Evolutionary conservation across 2,797 vertebrate genomes (phyloP).

Genomic region (Enteromius trimaculatus): DNA sequence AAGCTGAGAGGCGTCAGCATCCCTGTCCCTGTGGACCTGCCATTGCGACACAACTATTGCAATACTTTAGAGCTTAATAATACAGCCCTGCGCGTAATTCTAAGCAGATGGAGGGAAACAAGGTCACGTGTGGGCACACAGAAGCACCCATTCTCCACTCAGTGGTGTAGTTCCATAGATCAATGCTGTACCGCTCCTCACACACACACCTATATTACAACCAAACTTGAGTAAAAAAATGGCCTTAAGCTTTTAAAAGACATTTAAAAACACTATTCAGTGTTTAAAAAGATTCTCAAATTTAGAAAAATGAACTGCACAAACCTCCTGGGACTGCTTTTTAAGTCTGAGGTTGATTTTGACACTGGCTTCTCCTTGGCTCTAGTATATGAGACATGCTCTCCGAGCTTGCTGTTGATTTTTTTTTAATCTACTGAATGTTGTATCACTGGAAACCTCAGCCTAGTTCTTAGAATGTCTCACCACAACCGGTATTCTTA

Average conservation of each 20-base stretch:
- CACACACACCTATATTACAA: constrained; percentile 1
- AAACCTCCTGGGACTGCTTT: neutral
- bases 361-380: constrained; percentile 29
- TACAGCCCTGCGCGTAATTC: neutral
- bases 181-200: neutral
- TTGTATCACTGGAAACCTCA: constrained; percentile 66
- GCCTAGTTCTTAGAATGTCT: constrained; percentile 65
- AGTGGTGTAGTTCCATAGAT: neutral
- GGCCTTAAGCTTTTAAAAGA: neutral
- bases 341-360: constrained; percentile 24
- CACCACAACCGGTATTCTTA: constrained; percentile 67
- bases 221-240: neutral
- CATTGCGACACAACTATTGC: constrained; percentile 32
- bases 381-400: constrained; percentile 14
- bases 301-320: neutral
- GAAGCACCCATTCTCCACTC: constrained; percentile 16
- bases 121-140: constrained; percentile 24
- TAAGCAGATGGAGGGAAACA: constrained; percentile 32
- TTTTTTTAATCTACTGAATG: constrained; percentile 66
- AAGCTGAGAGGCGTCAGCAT: constrained; percentile 3
- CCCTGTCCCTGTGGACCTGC: neutral
- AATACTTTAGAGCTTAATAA: constrained; percentile 24
- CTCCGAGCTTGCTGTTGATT: constrained; percentile 57
- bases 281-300: neutral
- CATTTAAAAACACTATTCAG: neutral